Percentiles rank a stretch among this genome's conserved stretches.
These are phyloP conservation scores for Tupaia chinensis DNA, from an alignment of 2,113 vertebrate genomes.

Conservation along the genomic window DNA sequence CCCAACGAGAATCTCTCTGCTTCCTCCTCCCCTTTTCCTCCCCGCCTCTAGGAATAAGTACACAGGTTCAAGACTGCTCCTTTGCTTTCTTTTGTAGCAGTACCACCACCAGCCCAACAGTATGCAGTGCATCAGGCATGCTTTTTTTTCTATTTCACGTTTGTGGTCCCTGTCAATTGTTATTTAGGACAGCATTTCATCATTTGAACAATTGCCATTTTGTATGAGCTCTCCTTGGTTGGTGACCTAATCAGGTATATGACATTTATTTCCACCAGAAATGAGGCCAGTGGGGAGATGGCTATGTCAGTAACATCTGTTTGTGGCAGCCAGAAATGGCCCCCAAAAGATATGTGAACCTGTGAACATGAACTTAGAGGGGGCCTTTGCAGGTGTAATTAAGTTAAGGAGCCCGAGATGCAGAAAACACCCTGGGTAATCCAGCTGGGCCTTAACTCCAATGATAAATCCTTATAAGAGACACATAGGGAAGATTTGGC, in stretches of 20 bases:
- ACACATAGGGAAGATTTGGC: background rate
- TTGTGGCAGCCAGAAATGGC: background rate
- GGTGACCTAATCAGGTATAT: background rate
- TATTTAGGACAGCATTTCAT: background rate
- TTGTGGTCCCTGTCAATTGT: background rate
- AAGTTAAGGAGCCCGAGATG: background rate
- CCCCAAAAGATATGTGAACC: background rate
- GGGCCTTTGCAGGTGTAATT: background rate
- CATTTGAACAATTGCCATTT: constrained; percentile 26
- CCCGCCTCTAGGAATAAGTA: background rate
- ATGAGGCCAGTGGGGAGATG: background rate
- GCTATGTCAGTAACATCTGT: background rate
- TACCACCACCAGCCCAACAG: background rate
- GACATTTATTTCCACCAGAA: background rate
- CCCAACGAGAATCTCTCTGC: background rate
- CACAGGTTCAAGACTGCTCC: background rate
- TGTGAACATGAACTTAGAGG: background rate
- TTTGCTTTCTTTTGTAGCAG: background rate
- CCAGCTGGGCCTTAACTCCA: background rate
- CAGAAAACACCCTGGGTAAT: background rate
- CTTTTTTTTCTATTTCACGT: background rate
- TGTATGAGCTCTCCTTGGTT: background rate
- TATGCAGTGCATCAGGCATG: too few relatives aligned
- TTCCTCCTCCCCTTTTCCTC: background rate
- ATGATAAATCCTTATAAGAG: background rate